These are phyloP conservation scores for Sminthurides bifidus DNA, from an alignment of 1,140 invertebrate genomes.

Conservation along the genomic window DNA sequence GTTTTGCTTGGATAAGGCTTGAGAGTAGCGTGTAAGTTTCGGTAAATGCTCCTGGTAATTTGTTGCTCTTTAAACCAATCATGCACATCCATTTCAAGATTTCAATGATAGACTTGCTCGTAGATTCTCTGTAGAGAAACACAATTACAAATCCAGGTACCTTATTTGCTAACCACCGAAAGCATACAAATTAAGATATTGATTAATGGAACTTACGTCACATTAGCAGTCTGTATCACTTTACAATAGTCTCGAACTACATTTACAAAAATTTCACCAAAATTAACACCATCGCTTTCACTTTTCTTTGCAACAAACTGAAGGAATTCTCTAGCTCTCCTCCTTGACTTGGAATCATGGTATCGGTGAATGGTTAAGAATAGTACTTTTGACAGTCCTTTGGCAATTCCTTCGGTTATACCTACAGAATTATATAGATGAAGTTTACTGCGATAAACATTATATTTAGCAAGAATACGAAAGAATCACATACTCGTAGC, in stretches of 20 bases:
- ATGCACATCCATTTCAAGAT: constrained; percentile 6
- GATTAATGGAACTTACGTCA: constrained; percentile 13
- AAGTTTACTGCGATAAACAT: neutral
- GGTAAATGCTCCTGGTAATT: neutral
- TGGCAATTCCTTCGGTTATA: constrained; percentile 27
- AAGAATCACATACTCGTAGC: constrained; percentile 49
- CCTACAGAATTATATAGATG: neutral
- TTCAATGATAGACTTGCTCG: constrained; percentile 9
- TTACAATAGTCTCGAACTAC: neutral
- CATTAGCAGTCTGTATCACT: neutral
- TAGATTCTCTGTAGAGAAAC: constrained; percentile 10
- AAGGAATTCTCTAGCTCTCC: constrained; percentile 57
- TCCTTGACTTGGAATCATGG: constrained; percentile 60
- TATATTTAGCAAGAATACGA: neutral
- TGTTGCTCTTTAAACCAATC: neutral
- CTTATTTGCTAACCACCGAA: no score
- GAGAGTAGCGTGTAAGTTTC: neutral
- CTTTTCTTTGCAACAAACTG: constrained; percentile 49
- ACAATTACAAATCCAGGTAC: neutral
- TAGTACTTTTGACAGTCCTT: constrained; percentile 62
- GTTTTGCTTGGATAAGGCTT: neutral
- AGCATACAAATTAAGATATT: no score
- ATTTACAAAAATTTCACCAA: constrained; percentile 5
- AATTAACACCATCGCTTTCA: constrained; percentile 32
- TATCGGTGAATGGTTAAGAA: constrained; percentile 62